Evolutionary conservation across 2,888 invertebrate species (phyloP).

Genomic region (Mesoligia furuncula): DNA sequence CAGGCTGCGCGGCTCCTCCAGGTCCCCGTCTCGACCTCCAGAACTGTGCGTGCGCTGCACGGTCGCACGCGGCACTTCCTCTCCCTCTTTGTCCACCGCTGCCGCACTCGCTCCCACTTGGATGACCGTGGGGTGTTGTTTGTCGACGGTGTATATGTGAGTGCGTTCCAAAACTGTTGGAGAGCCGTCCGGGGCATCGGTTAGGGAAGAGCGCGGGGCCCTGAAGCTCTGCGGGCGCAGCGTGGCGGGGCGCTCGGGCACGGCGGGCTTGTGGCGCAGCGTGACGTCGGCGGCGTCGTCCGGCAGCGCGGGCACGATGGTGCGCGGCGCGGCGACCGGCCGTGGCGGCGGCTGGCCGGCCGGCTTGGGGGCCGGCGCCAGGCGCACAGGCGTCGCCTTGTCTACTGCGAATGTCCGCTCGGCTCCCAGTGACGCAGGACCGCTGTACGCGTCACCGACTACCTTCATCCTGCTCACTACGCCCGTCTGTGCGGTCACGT

Average conservation of each 20-base stretch:
- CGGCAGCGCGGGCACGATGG: conserved; percentile 75
- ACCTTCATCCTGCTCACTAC: conserved; percentile 86
- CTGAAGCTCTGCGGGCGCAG: conserved; percentile 91
- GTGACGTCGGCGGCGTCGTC: conserved; percentile 85
- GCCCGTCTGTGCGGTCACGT: conserved; percentile 85
- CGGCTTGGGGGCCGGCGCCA: conserved; percentile 61
- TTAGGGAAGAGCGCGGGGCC: conserved; percentile 79
- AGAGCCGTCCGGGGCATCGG: conserved; percentile 70
- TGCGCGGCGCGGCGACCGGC: conserved; percentile 84
- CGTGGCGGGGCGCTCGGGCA: conserved; percentile 95
- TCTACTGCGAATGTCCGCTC: conserved; percentile 60
- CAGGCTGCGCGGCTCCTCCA: conserved; percentile 82
- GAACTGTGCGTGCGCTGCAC: conserved; percentile 88
- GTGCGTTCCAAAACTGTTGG: conserved; percentile 92
- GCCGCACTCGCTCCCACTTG: conserved; percentile 84
- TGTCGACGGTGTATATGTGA: conserved; percentile 93
- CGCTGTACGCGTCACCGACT: conserved; percentile 76
- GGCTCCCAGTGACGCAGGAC: conserved; percentile 81
- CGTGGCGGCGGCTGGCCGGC: conserved; percentile 73
- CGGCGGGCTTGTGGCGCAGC: conserved; percentile 93
- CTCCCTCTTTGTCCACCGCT: conserved; percentile 62
- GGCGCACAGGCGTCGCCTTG: conserved; percentile 64
- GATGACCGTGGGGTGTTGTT: conserved; percentile 93
- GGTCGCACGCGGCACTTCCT: conserved; percentile 77
- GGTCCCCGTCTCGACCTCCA: conserved; percentile 84